Evolutionary conservation across 2,797 vertebrate genomes (phyloP), one percentile per base, ranked within the genome.

Genomic region (Esox masquinongy): DNA sequence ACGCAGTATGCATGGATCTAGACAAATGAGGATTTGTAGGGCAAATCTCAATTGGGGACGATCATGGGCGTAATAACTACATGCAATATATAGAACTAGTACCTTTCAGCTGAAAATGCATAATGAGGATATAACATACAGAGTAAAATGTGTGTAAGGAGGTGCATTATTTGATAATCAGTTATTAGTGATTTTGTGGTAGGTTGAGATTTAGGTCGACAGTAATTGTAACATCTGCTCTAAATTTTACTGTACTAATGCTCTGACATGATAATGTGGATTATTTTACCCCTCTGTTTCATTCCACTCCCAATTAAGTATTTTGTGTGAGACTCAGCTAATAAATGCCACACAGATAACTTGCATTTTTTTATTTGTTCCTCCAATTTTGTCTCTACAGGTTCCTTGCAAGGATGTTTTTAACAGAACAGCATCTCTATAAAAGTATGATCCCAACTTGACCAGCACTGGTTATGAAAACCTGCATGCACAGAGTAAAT

Each of bases 391-490:
- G 77, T 84, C n/a, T 72, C 6, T 72, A 2, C 76, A 92, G 92
- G 87, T 1, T 64, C 49, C 82, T 80, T 73, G 26, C 34, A 82
- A 81, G 70, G 81, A 43, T 77, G 72, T 31, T 77, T 80, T 24
- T 76, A 74, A 84, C 14, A 56, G 79, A 78, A 56, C 74, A 64
- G 50, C 66, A 77, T 80, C 74, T 70, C 68, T 31, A 34, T 72
- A 71, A 56, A 83, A 82, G 71, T 26, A 77, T 83, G 77, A 90
- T 78, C 85, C 77, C 79, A 80, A 80, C 80, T 73, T 88, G 77
- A 90, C 86, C 80, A 76, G 76, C 68, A 80, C 88, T 94, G 93
- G 93, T 94, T 90, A 94, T 94, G 92, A 93, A 82, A 92, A 93
- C 89, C 89, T 86, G 91, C 82, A 83, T 85, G 85, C 76, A 2